Base-by-base conservation (phyloP, 2,888 invertebrate genomes). In the Caenorhabditis parvicauda region DNA sequence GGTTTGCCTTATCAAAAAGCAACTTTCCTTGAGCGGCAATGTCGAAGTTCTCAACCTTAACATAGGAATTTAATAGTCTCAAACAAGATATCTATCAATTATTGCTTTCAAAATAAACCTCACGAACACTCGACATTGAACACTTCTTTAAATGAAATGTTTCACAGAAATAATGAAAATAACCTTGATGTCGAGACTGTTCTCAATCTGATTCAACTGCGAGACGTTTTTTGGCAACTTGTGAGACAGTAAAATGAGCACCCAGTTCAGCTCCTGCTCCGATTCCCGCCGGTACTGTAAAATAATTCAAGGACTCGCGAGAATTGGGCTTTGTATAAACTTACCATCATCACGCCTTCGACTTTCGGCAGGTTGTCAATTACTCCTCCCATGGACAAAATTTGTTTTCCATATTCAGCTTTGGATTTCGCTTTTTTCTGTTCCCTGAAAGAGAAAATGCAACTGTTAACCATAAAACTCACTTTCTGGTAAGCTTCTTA, bases 21-120 rank as follows among this genome's bases (percentile, higher is more conserved):
- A 95, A 92, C 77, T 98, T 92, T 54, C 98, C 98, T 82, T 92
- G 90, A 0, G 98, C 98, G 21, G 92, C 88, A 73, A 99, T 98
- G 57, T 92, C 92, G 82, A 98, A 98, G 83, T 92, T 94, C 81
- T 98, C 96, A 27, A 85, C 83, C 83, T 83, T 65, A 41, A 59
- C 24, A 9, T 14, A 17, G 14, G 22, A n/a, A 6, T 45, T 27
- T 24, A 12, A n/a, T n/a, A n/a, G n/a, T n/a, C 14, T 72, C 47
- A 51, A 14, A 14, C 42, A 14, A 44, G 14, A 44, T 9, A 14
- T 21, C 35, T 43, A n/a, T n/a, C n/a, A n/a, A n/a, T n/a, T n/a
- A n/a, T n/a, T n/a, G n/a, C n/a, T n/a, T n/a, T n/a, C n/a, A n/a
- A n/a, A n/a, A n/a, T n/a, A n/a, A n/a, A n/a, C n/a, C n/a, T n/a